phyloP scores from a whole-genome alignment of 37 sponge, comb jelly and placozoan species.

The Aplysina aerophoba region DNA sequence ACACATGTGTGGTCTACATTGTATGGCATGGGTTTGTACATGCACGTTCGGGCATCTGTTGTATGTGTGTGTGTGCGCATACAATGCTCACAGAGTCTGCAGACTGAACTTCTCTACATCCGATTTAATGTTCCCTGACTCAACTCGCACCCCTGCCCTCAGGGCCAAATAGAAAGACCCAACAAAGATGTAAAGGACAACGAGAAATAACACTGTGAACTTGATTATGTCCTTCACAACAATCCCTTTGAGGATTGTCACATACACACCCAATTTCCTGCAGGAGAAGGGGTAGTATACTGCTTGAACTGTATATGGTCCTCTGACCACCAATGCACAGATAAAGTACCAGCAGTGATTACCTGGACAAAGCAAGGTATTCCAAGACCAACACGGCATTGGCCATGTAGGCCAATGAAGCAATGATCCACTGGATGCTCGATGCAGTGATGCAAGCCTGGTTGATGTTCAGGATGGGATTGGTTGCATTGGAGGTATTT shows the following conservation, averaged over 20 bases:
- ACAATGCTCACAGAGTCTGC: too few species aligned
- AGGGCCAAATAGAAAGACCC: neutral
- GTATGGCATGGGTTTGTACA: too few species aligned
- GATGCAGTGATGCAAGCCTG: neutral
- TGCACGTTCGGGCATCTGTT: too few species aligned
- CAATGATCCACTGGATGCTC: constrained; percentile 15
- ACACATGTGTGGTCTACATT: too few species aligned
- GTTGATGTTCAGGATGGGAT: constrained; percentile 10
- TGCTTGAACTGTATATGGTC: too few species aligned
- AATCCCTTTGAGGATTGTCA: neutral
- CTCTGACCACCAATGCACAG: too few species aligned
- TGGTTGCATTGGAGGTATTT: neutral
- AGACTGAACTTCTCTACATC: too few species aligned
- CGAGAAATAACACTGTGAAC: neutral
- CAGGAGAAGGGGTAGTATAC: too few species aligned
- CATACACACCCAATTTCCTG: too few species aligned
- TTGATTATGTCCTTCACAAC: neutral
- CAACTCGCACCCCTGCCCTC: neutral
- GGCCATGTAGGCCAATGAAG: constrained; percentile 13
- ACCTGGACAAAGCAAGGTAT: constrained; percentile 12
- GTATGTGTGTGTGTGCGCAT: too few species aligned
- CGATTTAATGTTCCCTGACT: too few species aligned
- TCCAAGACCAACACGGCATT: constrained; percentile 5
- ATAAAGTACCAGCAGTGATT: too few species aligned
- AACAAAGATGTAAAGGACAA: neutral